A percentile compares a stretch with the other conserved stretches of the same genome.
These are phyloP conservation scores for Nematolebias whitei DNA, from an alignment of 2,113 vertebrate species.

Conservation along the genomic window DNA sequence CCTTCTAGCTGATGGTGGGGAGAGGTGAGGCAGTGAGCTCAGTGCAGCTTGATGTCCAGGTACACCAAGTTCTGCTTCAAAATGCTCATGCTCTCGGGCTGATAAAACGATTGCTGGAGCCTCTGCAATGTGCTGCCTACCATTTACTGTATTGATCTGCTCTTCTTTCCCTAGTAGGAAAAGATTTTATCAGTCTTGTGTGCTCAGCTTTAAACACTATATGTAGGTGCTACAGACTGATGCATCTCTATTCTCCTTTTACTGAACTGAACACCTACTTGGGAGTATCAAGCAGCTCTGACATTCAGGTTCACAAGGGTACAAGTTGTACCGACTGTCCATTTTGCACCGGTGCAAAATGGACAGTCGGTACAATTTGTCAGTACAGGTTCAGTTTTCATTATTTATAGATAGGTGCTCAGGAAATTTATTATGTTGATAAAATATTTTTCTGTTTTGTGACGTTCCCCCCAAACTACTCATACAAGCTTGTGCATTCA, in stretches of 20 bases:
- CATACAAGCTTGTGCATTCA: constrained; percentile 10
- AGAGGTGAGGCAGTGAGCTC: constrained; percentile 43
- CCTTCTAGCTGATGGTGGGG: constrained; percentile 46
- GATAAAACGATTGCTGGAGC: constrained; percentile 21
- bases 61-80: constrained; percentile 44
- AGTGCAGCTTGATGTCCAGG: constrained; percentile 55
- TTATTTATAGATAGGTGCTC: neutral
- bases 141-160: constrained; percentile 42
- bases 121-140: constrained; percentile 31
- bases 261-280: neutral
- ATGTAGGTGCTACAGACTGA: constrained; percentile 6
- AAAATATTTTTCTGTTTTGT: neutral
- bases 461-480: neutral
- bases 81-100: constrained; percentile 31
- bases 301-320: neutral
- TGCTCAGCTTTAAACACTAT: constrained; percentile 14
- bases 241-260: constrained; percentile 11
- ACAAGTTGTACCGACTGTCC: neutral
- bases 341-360: neutral
- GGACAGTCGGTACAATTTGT: neutral
- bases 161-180: constrained; percentile 13
- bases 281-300: neutral
- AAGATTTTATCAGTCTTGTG: constrained; percentile 11
- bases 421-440: neutral
- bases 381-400: too few relatives aligned